These are phyloP conservation scores for Drosophila longiperda DNA, from an alignment of 2,888 invertebrate genomes.

Conservation along the genomic window DNA sequence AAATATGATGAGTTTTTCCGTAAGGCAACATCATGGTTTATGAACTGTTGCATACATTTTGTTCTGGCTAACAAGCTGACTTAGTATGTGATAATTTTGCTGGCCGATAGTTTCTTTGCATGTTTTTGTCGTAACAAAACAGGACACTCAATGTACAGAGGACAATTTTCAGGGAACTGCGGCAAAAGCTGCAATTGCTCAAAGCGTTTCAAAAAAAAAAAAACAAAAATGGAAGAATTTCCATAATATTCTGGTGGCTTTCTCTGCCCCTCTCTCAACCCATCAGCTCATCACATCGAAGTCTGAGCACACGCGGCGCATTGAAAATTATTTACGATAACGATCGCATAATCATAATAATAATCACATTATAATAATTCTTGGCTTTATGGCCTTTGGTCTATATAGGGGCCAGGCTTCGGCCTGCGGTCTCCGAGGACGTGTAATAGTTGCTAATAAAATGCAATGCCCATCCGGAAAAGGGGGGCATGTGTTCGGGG, in stretches of 20 bases:
- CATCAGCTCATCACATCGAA: slow-evolving; percentile 43
- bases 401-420: slow-evolving; percentile 25
- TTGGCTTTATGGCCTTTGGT: slow-evolving; percentile 70
- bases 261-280: neutral
- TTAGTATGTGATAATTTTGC: slow-evolving; percentile 78
- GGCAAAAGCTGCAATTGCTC: slow-evolving; percentile 56
- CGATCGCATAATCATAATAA: slow-evolving; percentile 81
- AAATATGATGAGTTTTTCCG: slow-evolving; percentile 67
- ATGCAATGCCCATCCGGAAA: slow-evolving; percentile 74
- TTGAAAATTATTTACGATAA: slow-evolving; percentile 82
- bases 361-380: slow-evolving; percentile 82
- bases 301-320: slow-evolving; percentile 75
- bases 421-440: slow-evolving; percentile 48
- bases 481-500: neutral
- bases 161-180: slow-evolving; percentile 41
- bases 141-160: slow-evolving; percentile 9
- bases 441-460: slow-evolving; percentile 80
- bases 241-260: slow-evolving; percentile 58
- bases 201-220: slow-evolving; percentile 33
- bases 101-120: slow-evolving; percentile 74
- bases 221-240: slow-evolving; percentile 44
- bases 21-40: slow-evolving; percentile 58
- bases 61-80: slow-evolving; percentile 72
- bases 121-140: slow-evolving; percentile 65
- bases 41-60: slow-evolving; percentile 77